phyloP scores from a whole-genome alignment of 2,113 vertebrate genomes.

The Cyanoderma ruficeps region DNA sequence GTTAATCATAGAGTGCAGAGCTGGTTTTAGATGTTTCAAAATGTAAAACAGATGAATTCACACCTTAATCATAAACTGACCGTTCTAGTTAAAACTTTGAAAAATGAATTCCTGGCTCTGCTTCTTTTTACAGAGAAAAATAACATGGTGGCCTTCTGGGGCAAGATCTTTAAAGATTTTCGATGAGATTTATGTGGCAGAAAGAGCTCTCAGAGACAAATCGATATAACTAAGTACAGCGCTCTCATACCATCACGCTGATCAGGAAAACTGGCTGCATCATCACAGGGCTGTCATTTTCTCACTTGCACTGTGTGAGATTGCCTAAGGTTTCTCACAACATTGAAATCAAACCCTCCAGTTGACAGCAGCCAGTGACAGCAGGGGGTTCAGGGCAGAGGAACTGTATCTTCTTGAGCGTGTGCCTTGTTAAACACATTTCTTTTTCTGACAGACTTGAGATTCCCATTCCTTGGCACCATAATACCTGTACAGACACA shows the following conservation, averaged over 20 bases:
- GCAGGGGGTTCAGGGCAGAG: background rate
- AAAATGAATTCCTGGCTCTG: conserved; percentile 54
- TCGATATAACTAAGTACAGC: conserved; percentile 73
- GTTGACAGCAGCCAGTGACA: conserved; percentile 3
- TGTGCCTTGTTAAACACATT: background rate
- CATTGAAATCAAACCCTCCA: conserved; percentile 51
- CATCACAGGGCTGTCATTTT: conserved; percentile 64
- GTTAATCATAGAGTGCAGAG: conserved; percentile 58
- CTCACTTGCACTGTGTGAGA: conserved; percentile 36
- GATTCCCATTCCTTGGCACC: background rate
- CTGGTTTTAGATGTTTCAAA: conserved; percentile 60
- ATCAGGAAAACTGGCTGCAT: conserved; percentile 63
- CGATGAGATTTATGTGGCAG: conserved; percentile 73
- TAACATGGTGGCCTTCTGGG: conserved; percentile 68
- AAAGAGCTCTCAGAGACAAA: conserved; percentile 75
- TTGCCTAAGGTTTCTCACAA: conserved; percentile 40
- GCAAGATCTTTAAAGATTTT: conserved; percentile 72
- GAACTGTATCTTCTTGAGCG: background rate
- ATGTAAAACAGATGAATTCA: conserved; percentile 49
- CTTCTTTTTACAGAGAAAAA: conserved; percentile 56
- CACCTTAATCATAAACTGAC: conserved; percentile 45
- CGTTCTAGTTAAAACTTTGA: conserved; percentile 46
- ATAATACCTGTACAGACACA: background rate
- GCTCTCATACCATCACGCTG: conserved; percentile 65
- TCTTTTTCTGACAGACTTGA: background rate